phyloP scores from a whole-genome alignment of 1,140 invertebrate species.

The Philopotamus ludificatus region DNA sequence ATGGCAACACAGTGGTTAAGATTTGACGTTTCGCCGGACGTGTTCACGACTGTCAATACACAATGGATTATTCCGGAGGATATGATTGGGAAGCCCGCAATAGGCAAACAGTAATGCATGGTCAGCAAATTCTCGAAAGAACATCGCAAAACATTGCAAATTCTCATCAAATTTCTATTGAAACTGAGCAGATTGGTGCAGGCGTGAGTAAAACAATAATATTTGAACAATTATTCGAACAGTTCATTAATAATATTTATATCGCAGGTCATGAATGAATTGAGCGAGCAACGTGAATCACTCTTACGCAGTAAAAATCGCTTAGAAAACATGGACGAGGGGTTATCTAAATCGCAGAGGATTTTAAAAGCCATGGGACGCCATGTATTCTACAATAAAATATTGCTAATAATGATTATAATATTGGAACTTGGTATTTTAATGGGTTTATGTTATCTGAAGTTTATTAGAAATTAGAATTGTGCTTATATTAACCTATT shows the following conservation, averaged over 20 bases:
- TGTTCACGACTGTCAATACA: too few species aligned
- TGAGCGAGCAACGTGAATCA: slow-evolving; percentile 37
- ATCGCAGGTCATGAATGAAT: slow-evolving; percentile 33
- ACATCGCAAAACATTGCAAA: slow-evolving; percentile 66
- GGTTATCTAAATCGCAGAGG: slow-evolving; percentile 30
- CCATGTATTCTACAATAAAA: slow-evolving; percentile 38
- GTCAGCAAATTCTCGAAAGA: slow-evolving; percentile 60
- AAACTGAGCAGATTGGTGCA: slow-evolving; percentile 75
- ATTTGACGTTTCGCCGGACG: too few species aligned
- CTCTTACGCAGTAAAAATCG: slow-evolving; percentile 34
- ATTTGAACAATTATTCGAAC: background rate
- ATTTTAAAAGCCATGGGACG: slow-evolving; percentile 34
- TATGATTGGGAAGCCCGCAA: slow-evolving; percentile 57
- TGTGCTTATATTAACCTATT: too few species aligned
- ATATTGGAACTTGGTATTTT: slow-evolving; percentile 34
- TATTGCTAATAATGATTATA: slow-evolving; percentile 37
- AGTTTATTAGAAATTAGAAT: slow-evolving; percentile 28
- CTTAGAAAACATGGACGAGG: slow-evolving; percentile 38
- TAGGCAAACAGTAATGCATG: slow-evolving; percentile 58
- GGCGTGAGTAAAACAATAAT: slow-evolving; percentile 58
- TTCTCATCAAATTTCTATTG: slow-evolving; percentile 70
- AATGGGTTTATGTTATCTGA: slow-evolving; percentile 23
- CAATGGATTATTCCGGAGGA: slow-evolving; percentile 32
- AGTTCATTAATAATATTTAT: slow-evolving; percentile 2
- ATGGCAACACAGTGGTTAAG: too few species aligned